Base-by-base conservation (phyloP, 2,888 invertebrate species). In the Volucella bombylans region DNA sequence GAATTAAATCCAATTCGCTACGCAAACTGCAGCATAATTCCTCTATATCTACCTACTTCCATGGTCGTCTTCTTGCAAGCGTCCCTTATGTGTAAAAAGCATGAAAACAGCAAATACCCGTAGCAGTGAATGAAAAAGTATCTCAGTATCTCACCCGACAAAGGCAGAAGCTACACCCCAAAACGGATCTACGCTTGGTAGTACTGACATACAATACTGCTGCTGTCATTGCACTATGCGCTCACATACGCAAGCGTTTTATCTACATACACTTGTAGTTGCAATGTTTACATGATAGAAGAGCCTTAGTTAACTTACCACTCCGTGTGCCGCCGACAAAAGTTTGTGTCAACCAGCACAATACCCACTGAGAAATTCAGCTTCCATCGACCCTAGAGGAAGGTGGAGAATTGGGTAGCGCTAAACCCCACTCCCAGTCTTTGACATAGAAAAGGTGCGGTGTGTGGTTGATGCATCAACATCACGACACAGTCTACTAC, bases 141-240 rank as follows among this genome's bases (percentile, higher is more conserved):
- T 73, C 54, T 47, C 39, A 45, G 52, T 81, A 77, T 65, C 59
- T 54, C 61, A 67, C 38, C 71, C 72, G 41, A 54, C 39, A 38
- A 49, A n/a, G 50, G 4, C 38, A 12, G 8, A 1, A 45, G 31
- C 73, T 69, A 55, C 74, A 82, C 76, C 71, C 69, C 54, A 61
- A 73, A 83, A 71, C 83, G 83, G 83, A 83, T 83, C 65, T 83
- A 80, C 83, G 83, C 83, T 83, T 76, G 80, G 83, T 43, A 61
- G 80, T 83, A 49, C 77, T 65, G 80, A 71, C 61, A 74, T 45
- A 83, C 69, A 74, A 73, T 52, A 69, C 47, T n/a, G 12, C 43
- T 14, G 12, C 54, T 74, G 83, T 76, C 74, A 80, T 47, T 83
- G 74, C 74, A 74, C 65, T 69, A 41, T 64, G 55, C 55, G 31